A percentile compares a stretch with the other conserved stretches of the same genome.
Evolutionary conservation across 1,140 invertebrate genomes (phyloP).

Genomic region (Papilio polytes): DNA sequence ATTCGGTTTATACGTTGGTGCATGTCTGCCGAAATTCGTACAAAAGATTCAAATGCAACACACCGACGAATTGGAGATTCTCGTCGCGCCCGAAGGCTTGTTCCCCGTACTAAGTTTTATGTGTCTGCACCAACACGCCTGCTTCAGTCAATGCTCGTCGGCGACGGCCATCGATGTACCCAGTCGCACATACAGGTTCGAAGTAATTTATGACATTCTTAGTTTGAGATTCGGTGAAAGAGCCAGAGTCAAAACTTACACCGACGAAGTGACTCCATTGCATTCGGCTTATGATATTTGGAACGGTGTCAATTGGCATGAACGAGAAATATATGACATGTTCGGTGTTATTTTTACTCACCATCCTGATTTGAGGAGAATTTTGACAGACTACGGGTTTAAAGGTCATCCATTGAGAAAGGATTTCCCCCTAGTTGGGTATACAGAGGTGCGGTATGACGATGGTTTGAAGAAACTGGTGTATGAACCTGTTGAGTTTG

Average conservation of each 20-base stretch:
- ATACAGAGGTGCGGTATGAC: conserved; percentile 77
- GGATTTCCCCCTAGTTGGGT: conserved; percentile 78
- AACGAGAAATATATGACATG: conserved; percentile 82
- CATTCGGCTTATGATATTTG: conserved; percentile 74
- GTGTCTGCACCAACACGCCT: conserved; percentile 95
- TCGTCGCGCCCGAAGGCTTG: conserved; percentile 96
- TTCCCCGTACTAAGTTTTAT: conserved; percentile 94
- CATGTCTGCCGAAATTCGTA: conserved; percentile 96
- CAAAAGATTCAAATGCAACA: conserved; percentile 93
- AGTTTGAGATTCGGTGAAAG: conserved; percentile 90
- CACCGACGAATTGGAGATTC: conserved; percentile 94
- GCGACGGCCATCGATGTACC: conserved; percentile 96
- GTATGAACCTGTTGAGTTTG: conserved; percentile 77
- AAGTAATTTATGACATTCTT: conserved; percentile 96
- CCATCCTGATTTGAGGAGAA: conserved; percentile 80
- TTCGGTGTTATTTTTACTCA: conserved; percentile 78
- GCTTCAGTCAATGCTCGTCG: conserved; percentile 93
- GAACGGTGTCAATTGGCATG: conserved; percentile 70
- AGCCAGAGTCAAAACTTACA: conserved; percentile 75
- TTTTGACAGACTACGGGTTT: conserved; percentile 81
- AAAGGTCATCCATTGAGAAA: conserved; percentile 78
- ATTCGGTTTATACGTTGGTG: conserved; percentile 80
- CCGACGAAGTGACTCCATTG: conserved; percentile 78
- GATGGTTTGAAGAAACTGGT: conserved; percentile 80
- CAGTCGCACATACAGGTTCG: conserved; percentile 84